phyloP scores from a whole-genome alignment of 2,888 invertebrate species.

The Sipha maydis region DNA sequence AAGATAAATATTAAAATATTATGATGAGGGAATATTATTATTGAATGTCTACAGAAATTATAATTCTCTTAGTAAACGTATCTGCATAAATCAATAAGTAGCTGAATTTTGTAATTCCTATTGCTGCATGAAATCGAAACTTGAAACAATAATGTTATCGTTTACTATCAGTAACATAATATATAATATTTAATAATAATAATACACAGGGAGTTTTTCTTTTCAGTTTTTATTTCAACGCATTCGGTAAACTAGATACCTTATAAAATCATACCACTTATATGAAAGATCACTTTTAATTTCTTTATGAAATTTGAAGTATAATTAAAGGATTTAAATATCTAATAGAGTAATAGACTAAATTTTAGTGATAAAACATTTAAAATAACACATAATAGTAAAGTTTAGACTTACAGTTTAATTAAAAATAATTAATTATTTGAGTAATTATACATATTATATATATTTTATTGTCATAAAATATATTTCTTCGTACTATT shows the following conservation, averaged over 20 bases:
- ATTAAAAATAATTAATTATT: no score
- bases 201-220: background rate
- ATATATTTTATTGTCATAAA: no score
- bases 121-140: background rate
- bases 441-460: no score
- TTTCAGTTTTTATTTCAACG: slow-evolving; percentile 19
- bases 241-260: slow-evolving; percentile 9
- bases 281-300: background rate
- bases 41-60: background rate
- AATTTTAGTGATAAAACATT: no score
- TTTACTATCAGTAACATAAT: no score
- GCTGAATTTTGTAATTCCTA: slow-evolving; percentile 20
- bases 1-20: background rate
- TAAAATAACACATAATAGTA: no score
- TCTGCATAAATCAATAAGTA: background rate
- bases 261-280: slow-evolving; percentile 26
- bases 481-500: no score
- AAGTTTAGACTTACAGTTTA: no score
- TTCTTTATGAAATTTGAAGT: no score
- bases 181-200: no score
- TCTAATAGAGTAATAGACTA: no score
- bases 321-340: no score
- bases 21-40: background rate
- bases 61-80: background rate
- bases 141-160: background rate